Evolutionary conservation across 2,888 invertebrate species (phyloP), one percentile per base, ranked within the genome.

Genomic region (Scrobipalpa atriplicella): DNA sequence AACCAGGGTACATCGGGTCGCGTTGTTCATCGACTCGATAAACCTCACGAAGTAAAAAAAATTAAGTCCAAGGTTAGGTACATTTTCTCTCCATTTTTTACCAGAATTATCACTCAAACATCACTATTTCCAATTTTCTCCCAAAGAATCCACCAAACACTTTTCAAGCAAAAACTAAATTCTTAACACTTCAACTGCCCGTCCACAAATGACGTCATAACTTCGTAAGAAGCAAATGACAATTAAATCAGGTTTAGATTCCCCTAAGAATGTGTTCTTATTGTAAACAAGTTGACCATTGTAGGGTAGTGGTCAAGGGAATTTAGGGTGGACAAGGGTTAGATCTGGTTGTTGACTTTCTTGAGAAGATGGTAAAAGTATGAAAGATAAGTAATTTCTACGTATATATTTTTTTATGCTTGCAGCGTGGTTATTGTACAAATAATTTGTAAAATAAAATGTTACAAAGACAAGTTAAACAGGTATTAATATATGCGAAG

Each of bases 231-330:
- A 52, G 62, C 70, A 21, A 85, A 70, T 85, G 87, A 83, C 39
- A 0, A 11, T 29, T 5, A 2, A 67, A 83, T 83, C 84, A 67
- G 75, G 83, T 84, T 83, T 73, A 1, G 21, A 52, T 52, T 16
- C 16, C 41, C 71, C 67, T 62, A 75, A 76, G 72, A 74, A 74
- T 71, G 56, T 77, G 71, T 74, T 76, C 72, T 73, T 67, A 66
- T 66, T 66, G 71, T 74, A 77, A 78, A 76, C 75, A 62, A 68
- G 78, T 80, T 80, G 80, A 19, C n/a, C 29, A 29, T 29, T n/a
- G 5, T 10, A 10, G 8, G 6, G 54, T 54, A 9, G 56, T 56
- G 52, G 52, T 52, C 19, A 52, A 21, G 21, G 54, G 3, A 56
- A 21, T 56, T 21, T 21, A 21, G 19, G 6, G 21, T 11, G 9